Conservation (phyloP, 1,140 invertebrate genomes). For the Drosophila ambigua region DNA sequence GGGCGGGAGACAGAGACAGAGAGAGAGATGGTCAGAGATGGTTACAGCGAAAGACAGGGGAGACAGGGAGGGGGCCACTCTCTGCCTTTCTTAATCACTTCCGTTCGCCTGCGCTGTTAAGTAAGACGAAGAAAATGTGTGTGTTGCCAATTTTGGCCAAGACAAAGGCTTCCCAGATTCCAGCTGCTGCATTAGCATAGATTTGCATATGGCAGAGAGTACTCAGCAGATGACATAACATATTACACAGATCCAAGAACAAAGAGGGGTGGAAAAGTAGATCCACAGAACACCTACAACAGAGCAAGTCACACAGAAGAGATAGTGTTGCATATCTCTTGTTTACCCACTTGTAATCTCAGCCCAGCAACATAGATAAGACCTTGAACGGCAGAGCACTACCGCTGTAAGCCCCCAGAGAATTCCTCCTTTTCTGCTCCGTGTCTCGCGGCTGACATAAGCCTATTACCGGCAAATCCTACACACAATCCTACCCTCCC, state of each 20-base stretch:
- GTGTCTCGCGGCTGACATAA: slow-evolving; percentile 15
- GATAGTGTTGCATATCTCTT: slow-evolving; percentile 13
- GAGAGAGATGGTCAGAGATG: not conserved
- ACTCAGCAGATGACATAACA: slow-evolving; percentile 32
- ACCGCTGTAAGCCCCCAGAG: slow-evolving; percentile 30
- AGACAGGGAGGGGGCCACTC: slow-evolving; percentile 8
- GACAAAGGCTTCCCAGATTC: slow-evolving; percentile 26
- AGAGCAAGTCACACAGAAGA: not conserved
- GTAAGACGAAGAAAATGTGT: slow-evolving; percentile 55
- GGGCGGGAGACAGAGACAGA: too few relatives aligned
- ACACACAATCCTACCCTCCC: slow-evolving; percentile 24
- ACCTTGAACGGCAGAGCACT: slow-evolving; percentile 11
- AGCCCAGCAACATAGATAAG: slow-evolving; percentile 25
- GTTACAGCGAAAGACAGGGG: not conserved
- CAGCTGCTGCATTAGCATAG: slow-evolving; percentile 34
- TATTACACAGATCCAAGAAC: too few relatives aligned
- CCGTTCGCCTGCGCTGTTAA: slow-evolving; percentile 63
- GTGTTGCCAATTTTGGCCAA: slow-evolving; percentile 45
- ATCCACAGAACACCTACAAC: slow-evolving; percentile 3
- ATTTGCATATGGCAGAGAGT: slow-evolving; percentile 39
- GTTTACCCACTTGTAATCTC: slow-evolving; percentile 35
- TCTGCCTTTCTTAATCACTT: slow-evolving; percentile 73
- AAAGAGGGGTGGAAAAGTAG: not conserved
- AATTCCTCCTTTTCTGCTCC: slow-evolving; percentile 6
- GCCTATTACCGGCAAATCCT: slow-evolving; percentile 17